Evolutionary conservation across 2,797 vertebrate genomes (phyloP), one percentile per base, ranked within the genome.

Genomic region (Mormyrus hasselquistii): DNA sequence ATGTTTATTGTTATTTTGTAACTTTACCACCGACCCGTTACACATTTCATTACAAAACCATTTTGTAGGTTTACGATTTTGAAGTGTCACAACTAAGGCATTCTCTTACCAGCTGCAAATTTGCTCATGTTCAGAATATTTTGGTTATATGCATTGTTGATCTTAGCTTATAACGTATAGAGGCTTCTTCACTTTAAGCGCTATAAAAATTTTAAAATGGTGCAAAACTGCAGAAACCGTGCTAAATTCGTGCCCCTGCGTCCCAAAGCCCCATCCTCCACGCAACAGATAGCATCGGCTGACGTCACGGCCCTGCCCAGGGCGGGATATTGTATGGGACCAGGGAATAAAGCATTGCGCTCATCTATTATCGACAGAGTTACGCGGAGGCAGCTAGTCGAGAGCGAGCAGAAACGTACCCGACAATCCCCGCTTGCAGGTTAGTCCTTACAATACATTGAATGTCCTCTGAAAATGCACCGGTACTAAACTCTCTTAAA

Each of bases 301-400:
- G 5, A 89, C 88, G 88, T 89, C 88, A 89, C 38, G 8, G 84
- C 25, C 59, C 84, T 79, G 85, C 65, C 59, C 44, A 50, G 82
- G 88, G 57, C 44, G 82, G 82, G 82, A 14, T 84, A 50, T 22
- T 14, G 49, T 12, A 34, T 6, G 84, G 29, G 82, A 44, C 14
- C 19, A 49, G 82, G 44, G 84, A 55, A 87, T 87, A 89, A 87
- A 89, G 62, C 50, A n/a, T 12, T 25, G 59, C 44, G n/a, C 88
- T 10, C 38, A 25, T 47, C 53, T 44, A 53, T 53, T 22, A 57
- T 12, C 29, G 29, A 25, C 38, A 49, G 49, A 76, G 62, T 55
- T 25, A 87, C n/a, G 19, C 2, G 34, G 84, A 76, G 22, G 59
- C 47, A 53, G 29, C 49, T 69, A 16, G 25, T 65, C 19, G 7